A percentile compares a stretch with the other conserved stretches of the same genome.
Evolutionary conservation across 2,888 invertebrate genomes (phyloP).

Genomic region (Carabus problematicus): DNA sequence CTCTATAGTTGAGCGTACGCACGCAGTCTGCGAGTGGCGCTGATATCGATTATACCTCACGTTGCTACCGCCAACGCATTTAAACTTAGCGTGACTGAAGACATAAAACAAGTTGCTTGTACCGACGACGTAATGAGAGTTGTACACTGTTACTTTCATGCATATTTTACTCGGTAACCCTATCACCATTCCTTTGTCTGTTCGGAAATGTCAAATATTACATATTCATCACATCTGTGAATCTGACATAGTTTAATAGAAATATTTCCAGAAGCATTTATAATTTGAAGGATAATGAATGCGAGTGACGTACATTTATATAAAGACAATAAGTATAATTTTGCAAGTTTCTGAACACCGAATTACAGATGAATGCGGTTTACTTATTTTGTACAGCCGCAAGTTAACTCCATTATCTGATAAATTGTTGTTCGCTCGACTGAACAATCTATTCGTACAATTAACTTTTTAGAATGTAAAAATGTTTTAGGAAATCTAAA

Average conservation of each 20-base stretch:
- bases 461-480: constrained; percentile 14
- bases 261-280: neutral
- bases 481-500: constrained; percentile 14
- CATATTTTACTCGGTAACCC: neutral
- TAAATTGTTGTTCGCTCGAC: neutral
- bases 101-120: constrained; percentile 2
- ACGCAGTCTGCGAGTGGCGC: neutral
- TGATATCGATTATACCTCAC: neutral
- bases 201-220: neutral
- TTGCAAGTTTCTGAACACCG: no score
- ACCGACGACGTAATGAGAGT: constrained; percentile 5
- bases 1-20: neutral
- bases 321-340: no score
- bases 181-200: constrained; percentile 2
- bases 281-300: neutral
- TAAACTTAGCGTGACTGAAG: neutral
- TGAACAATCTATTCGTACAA: constrained; percentile 7
- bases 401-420: constrained; percentile 11
- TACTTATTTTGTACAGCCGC: neutral
- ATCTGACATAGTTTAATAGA: no score
- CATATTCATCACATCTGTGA: no score
- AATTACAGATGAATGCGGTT: neutral
- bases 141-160: neutral
- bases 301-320: neutral
- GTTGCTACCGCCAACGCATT: neutral